Percentiles rank a stretch among this genome's conserved stretches.
These are phyloP conservation scores for Lasiommata megera DNA, from an alignment of 2,888 invertebrate species.

Conservation along the genomic window DNA sequence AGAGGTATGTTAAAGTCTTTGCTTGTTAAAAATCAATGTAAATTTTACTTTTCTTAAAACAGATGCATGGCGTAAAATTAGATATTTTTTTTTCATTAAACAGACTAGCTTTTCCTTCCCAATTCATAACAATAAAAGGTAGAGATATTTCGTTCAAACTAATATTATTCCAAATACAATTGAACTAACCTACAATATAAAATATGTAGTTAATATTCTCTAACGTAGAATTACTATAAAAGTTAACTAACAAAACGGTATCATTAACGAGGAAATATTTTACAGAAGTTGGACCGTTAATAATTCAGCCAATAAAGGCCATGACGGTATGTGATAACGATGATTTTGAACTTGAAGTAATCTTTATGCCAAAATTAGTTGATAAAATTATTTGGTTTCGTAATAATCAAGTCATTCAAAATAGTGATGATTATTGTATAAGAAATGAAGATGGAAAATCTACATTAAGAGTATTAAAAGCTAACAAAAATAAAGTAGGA, in stretches of 20 bases:
- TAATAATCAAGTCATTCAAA: constrained; percentile 88
- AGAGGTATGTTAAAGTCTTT: constrained; percentile 2
- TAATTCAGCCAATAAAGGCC: constrained; percentile 89
- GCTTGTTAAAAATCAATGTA: background rate
- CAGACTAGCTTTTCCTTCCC: background rate
- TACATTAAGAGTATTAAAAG: constrained; percentile 83
- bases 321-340: constrained; percentile 86
- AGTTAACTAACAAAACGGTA: constrained; percentile 31
- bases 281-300: constrained; percentile 80
- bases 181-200: background rate
- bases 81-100: background rate
- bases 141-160: background rate
- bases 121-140: background rate
- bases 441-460: constrained; percentile 83
- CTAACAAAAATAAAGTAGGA: constrained; percentile 88
- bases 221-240: background rate
- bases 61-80: constrained; percentile 59
- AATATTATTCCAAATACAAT: background rate
- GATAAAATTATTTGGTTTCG: constrained; percentile 92
- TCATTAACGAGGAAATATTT: constrained; percentile 47
- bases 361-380: constrained; percentile 86
- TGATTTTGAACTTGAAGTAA: constrained; percentile 85
- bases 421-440: constrained; percentile 83
- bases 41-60: constrained; percentile 34
- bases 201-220: background rate